Evolutionary conservation across 2,888 invertebrate species (phyloP).

Genomic region (Aethes cnicana): DNA sequence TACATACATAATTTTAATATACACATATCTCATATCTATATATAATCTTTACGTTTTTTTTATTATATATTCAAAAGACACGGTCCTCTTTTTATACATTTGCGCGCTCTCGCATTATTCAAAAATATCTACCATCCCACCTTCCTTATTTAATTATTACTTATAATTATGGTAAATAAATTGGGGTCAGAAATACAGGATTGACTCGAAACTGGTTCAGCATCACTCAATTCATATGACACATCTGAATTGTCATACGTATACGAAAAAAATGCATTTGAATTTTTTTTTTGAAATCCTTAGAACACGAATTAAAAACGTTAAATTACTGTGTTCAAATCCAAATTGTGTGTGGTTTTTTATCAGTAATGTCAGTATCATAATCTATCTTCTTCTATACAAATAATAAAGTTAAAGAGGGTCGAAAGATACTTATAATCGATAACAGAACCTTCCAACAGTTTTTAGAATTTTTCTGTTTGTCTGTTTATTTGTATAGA

Average conservation of each 20-base stretch:
- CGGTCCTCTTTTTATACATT: conserved; percentile 8
- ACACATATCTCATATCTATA: conserved; percentile 25
- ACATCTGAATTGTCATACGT: not conserved
- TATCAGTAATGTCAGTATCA: too few relatives aligned
- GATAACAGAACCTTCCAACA: too few relatives aligned
- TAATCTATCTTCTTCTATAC: too few relatives aligned
- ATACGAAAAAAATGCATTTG: too few relatives aligned
- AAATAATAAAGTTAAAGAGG: too few relatives aligned
- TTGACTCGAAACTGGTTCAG: conserved; percentile 34
- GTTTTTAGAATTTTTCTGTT: too few relatives aligned
- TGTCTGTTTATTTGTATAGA: too few relatives aligned
- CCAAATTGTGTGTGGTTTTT: too few relatives aligned
- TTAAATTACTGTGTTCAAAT: too few relatives aligned
- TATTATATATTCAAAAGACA: conserved; percentile 12
- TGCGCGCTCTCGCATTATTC: conserved; percentile 53
- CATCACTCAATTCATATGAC: not conserved
- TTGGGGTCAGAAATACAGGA: conserved; percentile 1
- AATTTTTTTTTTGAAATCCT: too few relatives aligned
- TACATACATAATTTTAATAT: conserved; percentile 21
- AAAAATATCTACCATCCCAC: conserved; percentile 50
- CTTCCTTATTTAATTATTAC: conserved; percentile 50
- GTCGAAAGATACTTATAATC: too few relatives aligned
- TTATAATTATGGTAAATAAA: conserved; percentile 54
- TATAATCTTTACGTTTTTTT: conserved; percentile 16
- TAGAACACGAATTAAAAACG: too few relatives aligned